Percentiles rank a stretch among this genome's conserved stretches.
These are phyloP conservation scores for Cistogaster globosa DNA, from an alignment of 2,888 invertebrate genomes.

Conservation along the genomic window DNA sequence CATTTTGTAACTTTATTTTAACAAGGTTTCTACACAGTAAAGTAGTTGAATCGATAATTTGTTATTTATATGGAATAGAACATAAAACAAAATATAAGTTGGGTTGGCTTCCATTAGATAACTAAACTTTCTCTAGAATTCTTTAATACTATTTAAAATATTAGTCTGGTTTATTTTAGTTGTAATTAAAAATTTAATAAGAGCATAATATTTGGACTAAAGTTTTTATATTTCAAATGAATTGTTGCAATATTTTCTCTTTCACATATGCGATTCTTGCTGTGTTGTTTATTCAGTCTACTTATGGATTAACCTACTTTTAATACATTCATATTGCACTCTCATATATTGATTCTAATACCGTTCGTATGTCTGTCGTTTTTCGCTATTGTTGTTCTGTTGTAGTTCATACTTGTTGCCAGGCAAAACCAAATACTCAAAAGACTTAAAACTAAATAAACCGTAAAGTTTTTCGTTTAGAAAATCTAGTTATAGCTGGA, in stretches of 20 bases:
- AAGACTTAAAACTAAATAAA: conserved; percentile 66
- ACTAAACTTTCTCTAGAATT: too few relatives aligned
- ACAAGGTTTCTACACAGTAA: neutral
- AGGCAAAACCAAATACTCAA: conserved; percentile 35
- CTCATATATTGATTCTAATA: conserved; percentile 16
- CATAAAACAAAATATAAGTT: neutral
- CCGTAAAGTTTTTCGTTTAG: conserved; percentile 57
- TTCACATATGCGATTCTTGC: neutral
- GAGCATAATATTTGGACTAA: too few relatives aligned
- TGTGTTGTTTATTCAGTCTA: neutral
- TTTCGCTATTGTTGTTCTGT: neutral
- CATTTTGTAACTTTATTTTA: neutral
- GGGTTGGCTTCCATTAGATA: neutral
- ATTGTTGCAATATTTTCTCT: too few relatives aligned
- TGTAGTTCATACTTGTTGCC: conserved; percentile 14
- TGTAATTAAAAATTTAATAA: too few relatives aligned
- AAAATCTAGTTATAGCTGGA: conserved; percentile 37
- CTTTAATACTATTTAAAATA: too few relatives aligned
- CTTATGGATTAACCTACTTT: conserved; percentile 58
- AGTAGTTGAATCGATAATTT: conserved; percentile 33
- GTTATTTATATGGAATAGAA: neutral
- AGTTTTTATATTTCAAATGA: too few relatives aligned
- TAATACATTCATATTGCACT: conserved; percentile 1
- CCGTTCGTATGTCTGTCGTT: neutral
- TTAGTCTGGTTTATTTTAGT: too few relatives aligned